Base-by-base conservation (phyloP, 2,888 invertebrate genomes). In the Podotricha telesiphe region DNA sequence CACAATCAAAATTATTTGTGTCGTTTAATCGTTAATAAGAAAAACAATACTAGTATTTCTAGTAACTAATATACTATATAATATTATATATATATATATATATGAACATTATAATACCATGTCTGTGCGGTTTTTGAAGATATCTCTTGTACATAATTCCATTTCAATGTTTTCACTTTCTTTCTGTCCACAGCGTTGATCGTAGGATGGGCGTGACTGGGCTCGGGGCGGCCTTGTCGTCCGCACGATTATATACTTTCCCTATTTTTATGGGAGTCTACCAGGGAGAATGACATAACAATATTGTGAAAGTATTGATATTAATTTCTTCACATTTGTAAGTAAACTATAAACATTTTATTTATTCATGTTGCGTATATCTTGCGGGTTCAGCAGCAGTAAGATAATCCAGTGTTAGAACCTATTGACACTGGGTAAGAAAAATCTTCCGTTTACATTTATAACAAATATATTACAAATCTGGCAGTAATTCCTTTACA, bases 211-310 rank as follows among this genome's bases (percentile, higher is more conserved):
- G 91, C 90, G 91, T 87, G 84, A 83, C 88, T 79, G 76, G 75
- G 77, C 84, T 81, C 82, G 80, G 82, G 79, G 82, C 83, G 86
- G 87, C 84, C 82, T 78, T 78, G 78, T 76, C 75, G 83, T 82
- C 83, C 81, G 76, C 79, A 80, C 85, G 82, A 88, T 89, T 86
- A 86, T 81, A 86, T 83, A 90, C 91, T 92, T 92, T 91, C 91
- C 91, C 90, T 87, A 90, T 89, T 91, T 89, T 90, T 89, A 89
- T 91, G 88, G 86, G 86, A 91, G 88, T 85, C 82, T 84, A 80
- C 82, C 81, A 83, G 85, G 83, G 82, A 84, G 79, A 82, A 80
- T 86, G 80, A 84, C 79, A 83, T 82, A 86, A 87, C 81, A 82
- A 84, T 75, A 73, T 73, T 74, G 76, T 77, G 77, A 78, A 76